phyloP scores from a whole-genome alignment of 2,888 invertebrate genomes.

The Coelogynopora nodosa region DNA sequence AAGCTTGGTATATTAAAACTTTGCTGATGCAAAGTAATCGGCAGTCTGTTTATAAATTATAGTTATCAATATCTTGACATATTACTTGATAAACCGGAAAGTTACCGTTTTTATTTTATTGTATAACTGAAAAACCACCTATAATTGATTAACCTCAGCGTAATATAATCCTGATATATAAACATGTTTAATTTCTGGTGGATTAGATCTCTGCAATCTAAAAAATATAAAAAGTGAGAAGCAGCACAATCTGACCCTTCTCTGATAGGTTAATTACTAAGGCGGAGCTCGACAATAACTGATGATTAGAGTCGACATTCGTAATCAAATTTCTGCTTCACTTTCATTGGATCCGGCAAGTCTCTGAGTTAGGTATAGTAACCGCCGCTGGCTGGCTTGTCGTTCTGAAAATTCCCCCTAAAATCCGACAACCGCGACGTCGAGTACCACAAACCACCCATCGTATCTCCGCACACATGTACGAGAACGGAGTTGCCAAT shows the following conservation, averaged over 20 bases:
- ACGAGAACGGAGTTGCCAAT: conserved; percentile 4
- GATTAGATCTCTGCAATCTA: no score
- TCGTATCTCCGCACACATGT: conserved; percentile 61
- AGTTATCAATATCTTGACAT: no score
- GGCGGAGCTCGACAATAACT: background rate
- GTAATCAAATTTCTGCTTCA: background rate
- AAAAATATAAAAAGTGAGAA: no score
- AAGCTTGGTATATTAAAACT: no score
- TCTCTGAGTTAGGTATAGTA: background rate
- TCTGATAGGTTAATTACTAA: background rate
- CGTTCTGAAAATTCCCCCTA: background rate
- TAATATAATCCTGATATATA: no score
- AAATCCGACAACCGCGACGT: background rate
- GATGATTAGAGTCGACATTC: background rate
- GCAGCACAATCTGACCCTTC: background rate
- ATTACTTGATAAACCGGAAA: no score
- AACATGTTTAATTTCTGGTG: no score
- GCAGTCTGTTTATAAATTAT: no score
- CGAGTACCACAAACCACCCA: background rate
- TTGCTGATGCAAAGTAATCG: no score
- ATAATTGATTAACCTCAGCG: no score
- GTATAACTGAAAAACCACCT: no score
- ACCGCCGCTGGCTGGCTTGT: background rate
- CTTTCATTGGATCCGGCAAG: background rate
- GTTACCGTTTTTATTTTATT: no score